These are phyloP conservation scores for Melanotaenia pygmaea DNA, from an alignment of 2,797 vertebrate species.

Conservation along the genomic window DNA sequence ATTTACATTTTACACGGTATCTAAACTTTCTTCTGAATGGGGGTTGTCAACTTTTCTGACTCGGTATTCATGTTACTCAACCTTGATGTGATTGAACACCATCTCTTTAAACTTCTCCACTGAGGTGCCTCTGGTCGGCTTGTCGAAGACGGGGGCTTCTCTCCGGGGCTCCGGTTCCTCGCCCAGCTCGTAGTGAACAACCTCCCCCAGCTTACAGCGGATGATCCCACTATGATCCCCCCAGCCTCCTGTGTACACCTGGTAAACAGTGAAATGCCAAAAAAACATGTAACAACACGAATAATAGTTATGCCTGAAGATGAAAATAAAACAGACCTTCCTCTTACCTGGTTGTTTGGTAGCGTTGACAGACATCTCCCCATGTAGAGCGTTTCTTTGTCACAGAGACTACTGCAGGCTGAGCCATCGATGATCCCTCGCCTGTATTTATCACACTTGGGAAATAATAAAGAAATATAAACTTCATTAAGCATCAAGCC, in stretches of 20 bases:
- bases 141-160: constrained; percentile 91
- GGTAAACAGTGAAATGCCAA: not conserved
- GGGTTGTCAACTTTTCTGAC: no score
- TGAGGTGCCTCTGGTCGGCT: constrained; percentile 95
- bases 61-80: constrained; percentile 44
- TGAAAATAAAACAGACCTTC: not conserved
- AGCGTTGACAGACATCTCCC: constrained; percentile 93
- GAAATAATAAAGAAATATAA: constrained; percentile 17
- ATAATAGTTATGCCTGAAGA: not conserved
- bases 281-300: not conserved
- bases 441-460: constrained; percentile 97
- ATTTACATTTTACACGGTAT: no score
- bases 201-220: constrained; percentile 93
- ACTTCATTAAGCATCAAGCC: no score
- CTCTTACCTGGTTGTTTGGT: constrained; percentile 92
- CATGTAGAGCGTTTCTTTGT: constrained; percentile 94
- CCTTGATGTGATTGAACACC: constrained; percentile 95
- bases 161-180: constrained; percentile 92
- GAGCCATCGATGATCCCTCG: constrained; percentile 96
- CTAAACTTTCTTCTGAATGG: no score
- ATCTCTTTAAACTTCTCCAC: constrained; percentile 99
- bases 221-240: constrained; percentile 93
- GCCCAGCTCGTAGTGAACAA: constrained; percentile 89
- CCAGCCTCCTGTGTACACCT: constrained; percentile 98
- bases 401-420: constrained; percentile 95